These are phyloP conservation scores for Clanis bilineata DNA, from an alignment of 2,888 invertebrate species.

Conservation along the genomic window DNA sequence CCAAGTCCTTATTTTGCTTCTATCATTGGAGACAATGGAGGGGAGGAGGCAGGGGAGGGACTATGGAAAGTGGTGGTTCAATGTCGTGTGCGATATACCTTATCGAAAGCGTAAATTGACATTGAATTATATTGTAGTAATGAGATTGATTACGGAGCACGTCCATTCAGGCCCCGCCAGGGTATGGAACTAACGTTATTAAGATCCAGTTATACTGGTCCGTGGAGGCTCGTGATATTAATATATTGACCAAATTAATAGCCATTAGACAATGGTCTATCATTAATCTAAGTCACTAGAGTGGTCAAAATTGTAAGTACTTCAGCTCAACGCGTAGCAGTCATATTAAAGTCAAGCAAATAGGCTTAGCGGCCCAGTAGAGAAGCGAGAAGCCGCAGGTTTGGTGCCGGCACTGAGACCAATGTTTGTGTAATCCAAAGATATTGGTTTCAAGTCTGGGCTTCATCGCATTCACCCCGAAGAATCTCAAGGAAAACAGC, in stretches of 20 bases:
- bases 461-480: no score
- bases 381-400: no score
- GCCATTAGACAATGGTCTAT: not conserved
- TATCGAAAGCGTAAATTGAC: slow-evolving; percentile 63
- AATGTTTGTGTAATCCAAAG: no score
- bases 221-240: not conserved
- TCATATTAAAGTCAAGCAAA: no score
- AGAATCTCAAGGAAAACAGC: no score
- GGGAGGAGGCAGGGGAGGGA: slow-evolving; percentile 43
- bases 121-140: slow-evolving; percentile 53
- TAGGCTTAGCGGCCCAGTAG: no score
- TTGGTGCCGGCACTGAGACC: no score
- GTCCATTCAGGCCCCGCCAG: slow-evolving; percentile 10
- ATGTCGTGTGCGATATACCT: slow-evolving; percentile 53
- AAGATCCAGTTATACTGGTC: not conserved
- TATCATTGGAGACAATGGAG: slow-evolving; percentile 62
- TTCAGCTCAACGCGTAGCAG: no score
- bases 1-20: no score
- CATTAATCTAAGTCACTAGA: not conserved
- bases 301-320: no score
- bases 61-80: slow-evolving; percentile 49
- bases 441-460: no score
- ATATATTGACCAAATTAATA: not conserved
- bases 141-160: slow-evolving; percentile 27
- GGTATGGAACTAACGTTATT: not conserved